phyloP scores from a whole-genome alignment of 2,113 vertebrate genomes.

The Dascyllus trimaculatus region DNA sequence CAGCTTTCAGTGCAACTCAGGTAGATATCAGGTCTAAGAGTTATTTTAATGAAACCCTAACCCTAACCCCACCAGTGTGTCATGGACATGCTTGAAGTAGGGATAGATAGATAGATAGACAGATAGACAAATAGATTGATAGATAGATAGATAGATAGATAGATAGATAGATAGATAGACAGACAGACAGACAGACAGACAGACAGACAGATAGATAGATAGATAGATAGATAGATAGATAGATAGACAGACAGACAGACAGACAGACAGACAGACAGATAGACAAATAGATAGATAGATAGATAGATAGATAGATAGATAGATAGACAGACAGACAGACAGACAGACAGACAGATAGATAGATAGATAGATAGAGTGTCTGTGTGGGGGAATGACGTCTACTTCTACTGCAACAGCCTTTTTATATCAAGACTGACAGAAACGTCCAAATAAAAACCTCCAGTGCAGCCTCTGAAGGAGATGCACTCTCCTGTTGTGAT shows the following conservation, averaged over 20 bases:
- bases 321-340: no score
- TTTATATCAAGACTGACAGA: constrained; percentile 1
- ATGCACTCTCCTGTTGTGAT: constrained; percentile 49
- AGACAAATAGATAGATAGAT: no score
- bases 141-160: no score
- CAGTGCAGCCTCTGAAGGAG: constrained; percentile 23
- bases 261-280: neutral
- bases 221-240: no score
- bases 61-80: neutral
- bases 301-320: no score
- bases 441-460: constrained; percentile 22
- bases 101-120: no score
- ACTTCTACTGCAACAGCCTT: neutral
- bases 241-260: no score
- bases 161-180: no score
- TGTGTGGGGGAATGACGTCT: neutral
- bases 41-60: neutral
- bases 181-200: no score
- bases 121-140: no score
- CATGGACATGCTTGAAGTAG: neutral
- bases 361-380: neutral
- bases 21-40: neutral
- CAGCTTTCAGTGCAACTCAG: constrained; percentile 19
- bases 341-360: no score
- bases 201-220: neutral